A percentile compares a stretch with the other conserved stretches of the same genome.
These are phyloP conservation scores for Tribolium freemani DNA, from an alignment of 2,888 invertebrate species.

Conservation along the genomic window DNA sequence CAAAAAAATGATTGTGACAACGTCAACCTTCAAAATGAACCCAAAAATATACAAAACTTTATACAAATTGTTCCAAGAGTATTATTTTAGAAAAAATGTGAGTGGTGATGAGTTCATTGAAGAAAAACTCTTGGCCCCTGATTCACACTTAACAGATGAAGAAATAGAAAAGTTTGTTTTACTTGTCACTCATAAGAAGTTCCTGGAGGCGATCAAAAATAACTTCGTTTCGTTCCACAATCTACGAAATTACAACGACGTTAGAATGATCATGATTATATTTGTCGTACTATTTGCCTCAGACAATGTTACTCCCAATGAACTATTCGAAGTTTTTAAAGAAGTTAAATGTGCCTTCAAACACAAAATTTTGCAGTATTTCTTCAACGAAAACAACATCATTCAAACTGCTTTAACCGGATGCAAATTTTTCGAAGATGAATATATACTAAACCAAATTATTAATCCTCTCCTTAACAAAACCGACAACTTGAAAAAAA, in stretches of 20 bases:
- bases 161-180: slow-evolving; percentile 49
- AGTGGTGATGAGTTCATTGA: slow-evolving; percentile 55
- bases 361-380: slow-evolving; percentile 65
- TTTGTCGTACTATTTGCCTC: slow-evolving; percentile 60
- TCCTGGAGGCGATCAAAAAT: slow-evolving; percentile 52
- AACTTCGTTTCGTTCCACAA: slow-evolving; percentile 45
- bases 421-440: slow-evolving; percentile 69
- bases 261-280: slow-evolving; percentile 48
- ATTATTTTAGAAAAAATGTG: slow-evolving; percentile 40
- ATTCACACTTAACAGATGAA: slow-evolving; percentile 35
- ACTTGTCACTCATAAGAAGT: slow-evolving; percentile 55
- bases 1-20: slow-evolving; percentile 36
- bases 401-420: slow-evolving; percentile 69
- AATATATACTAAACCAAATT: slow-evolving; percentile 70
- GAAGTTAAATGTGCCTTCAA: slow-evolving; percentile 48
- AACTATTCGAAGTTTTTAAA: slow-evolving; percentile 50
- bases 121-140: slow-evolving; percentile 26
- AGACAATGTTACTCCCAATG: slow-evolving; percentile 51
- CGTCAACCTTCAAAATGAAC: slow-evolving; percentile 29
- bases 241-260: slow-evolving; percentile 48
- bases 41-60: slow-evolving; percentile 47
- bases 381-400: slow-evolving; percentile 69
- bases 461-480: slow-evolving; percentile 68
- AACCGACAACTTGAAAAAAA: slow-evolving; percentile 47
- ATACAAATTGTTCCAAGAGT: slow-evolving; percentile 52